These are phyloP conservation scores for Hipposideros larvatus DNA, from an alignment of 2,797 vertebrate species.

Conservation along the genomic window DNA sequence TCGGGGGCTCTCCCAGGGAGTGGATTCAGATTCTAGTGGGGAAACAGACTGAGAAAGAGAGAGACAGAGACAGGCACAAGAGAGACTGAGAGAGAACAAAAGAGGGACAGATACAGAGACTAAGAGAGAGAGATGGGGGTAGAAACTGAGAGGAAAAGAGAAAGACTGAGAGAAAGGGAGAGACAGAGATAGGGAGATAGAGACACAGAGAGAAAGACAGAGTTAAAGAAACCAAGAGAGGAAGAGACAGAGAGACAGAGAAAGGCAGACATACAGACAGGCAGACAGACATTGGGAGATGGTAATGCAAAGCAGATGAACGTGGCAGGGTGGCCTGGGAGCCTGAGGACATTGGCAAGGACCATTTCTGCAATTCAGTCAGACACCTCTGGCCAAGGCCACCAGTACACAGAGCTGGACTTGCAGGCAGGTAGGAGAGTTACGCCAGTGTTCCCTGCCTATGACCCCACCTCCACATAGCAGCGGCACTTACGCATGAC, in stretches of 20 bases:
- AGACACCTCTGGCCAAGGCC: accelerated
- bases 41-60: neutral
- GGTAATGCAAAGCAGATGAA: neutral
- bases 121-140: neutral
- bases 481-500: slow-evolving; percentile 94
- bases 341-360: neutral
- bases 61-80: neutral
- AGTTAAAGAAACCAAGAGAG: neutral
- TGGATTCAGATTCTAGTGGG: neutral
- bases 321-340: neutral
- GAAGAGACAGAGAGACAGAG: too few species aligned
- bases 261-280: neutral
- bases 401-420: neutral
- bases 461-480: neutral
- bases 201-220: neutral
- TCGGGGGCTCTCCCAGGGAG: too few species aligned
- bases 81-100: neutral
- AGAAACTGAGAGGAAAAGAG: neutral
- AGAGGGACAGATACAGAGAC: neutral
- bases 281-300: neutral
- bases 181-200: neutral
- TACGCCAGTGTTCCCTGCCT: neutral
- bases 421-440: neutral
- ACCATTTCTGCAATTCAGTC: neutral
- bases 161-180: neutral